Evolutionary conservation across 2,888 invertebrate genomes (phyloP), one percentile per base, ranked within the genome.

Genomic region (Xanthorhoe designata): DNA sequence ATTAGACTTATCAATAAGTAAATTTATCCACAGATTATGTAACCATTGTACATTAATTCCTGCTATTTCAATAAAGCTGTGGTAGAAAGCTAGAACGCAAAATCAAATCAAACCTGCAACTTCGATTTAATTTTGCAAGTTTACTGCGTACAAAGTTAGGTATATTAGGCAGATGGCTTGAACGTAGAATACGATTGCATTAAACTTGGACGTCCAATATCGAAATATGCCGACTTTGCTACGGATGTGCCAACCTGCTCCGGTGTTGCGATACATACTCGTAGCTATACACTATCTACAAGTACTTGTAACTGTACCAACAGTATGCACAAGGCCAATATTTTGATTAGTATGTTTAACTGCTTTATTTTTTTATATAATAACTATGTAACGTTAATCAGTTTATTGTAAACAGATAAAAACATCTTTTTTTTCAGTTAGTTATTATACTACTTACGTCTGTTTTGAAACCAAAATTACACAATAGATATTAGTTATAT

Each of bases 181-280:
- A 76, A 78, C 74, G 72, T 79, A 77, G 81, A 81, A 81, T 81
- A 82, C 78, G 81, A 82, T 80, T 82, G 81, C 83, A 86, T 86
- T 84, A 81, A 86, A 87, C 75, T 83, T 83, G 74, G 79, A 77
- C 80, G 77, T 80, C 78, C 85, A 84, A 86, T 86, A 83, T 84
- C 83, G 81, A 85, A 87, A 87, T 88, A 87, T 85, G 87, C 84
- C 82, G 84, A 85, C 74, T 80, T 75, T 57, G 84, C 82, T 76
- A 64, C 76, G 80, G 77, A 80, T 83, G 79, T 83, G 87, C 86
- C 85, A 85, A 81, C 78, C 74, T 78, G 75, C 75, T 75, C 68
- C 73, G 69, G 73, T 67, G 66, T 71, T 4, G 64, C 70, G 68
- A 18, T 69, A 55, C 51, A 19, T 59, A n/a, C n/a, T n/a, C n/a